Evolutionary conservation across 1,140 invertebrate genomes (phyloP), one percentile per base, ranked within the genome.

Genomic region (Tetragonula clypearis): DNA sequence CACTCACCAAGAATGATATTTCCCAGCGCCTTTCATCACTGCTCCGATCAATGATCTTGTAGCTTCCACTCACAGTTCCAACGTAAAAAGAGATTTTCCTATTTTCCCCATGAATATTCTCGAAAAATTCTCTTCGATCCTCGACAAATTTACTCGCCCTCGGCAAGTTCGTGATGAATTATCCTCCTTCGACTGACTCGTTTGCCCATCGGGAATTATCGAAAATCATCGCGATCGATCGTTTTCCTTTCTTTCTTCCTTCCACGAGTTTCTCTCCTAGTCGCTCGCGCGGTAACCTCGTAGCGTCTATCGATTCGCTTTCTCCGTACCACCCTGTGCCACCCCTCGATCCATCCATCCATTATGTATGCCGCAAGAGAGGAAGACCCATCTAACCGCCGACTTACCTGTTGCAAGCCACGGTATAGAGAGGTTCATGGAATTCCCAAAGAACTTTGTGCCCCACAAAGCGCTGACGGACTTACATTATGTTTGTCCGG

Each of bases 351-450:
- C 60, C 49, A 41, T 84, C 65, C n/a, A 85, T 87, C 73, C 82
- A 87, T 87, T 85, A 87, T 87, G 77, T 62, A 88, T 85, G 77
- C 56, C 72, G 66, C 75, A 41, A 80, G 56, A 87, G 41, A 75
- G 79, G 55, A 80, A 77, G 75, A 68, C 23, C 55, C 53, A 26
- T 77, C 66, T 80, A 87, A 84, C 85, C 80, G 53, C 60, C 55
- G 72, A 88, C 86, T 88, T 85, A 88, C 87, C 86, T 88, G 87
- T 88, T 88, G 86, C 87, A 26, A 86, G 23, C 19, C 4, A 55
- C 66, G n/a, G 35, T 21, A 62, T 56, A 41, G 15, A 66, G 41
- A 26, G 26, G 14, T 26, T 62, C 60, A 56, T 5, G 41, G 55
- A 85, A 66, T 85, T 88, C 41, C 68, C 86, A 87, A 77, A 79